phyloP scores from a whole-genome alignment of 2,113 vertebrate genomes.

The Phylloscopus trochilus region DNA sequence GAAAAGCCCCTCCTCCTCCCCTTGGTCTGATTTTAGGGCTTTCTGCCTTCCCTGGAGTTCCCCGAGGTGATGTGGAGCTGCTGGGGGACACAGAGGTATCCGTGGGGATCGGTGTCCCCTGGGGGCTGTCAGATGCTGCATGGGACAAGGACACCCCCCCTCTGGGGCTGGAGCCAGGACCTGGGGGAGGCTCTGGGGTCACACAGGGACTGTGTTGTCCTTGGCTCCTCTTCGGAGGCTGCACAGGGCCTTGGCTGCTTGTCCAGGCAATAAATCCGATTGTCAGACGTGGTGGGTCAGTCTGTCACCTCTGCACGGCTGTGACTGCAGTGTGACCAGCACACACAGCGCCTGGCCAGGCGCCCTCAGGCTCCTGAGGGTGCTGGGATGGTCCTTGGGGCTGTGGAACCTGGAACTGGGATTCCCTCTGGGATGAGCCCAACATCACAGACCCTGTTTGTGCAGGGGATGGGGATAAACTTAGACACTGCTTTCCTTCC shows the following conservation, averaged over 20 bases:
- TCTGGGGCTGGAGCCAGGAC: not conserved
- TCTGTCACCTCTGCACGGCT: not conserved
- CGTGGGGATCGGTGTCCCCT: not conserved
- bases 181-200: not conserved
- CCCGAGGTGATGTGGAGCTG: not conserved
- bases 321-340: not conserved
- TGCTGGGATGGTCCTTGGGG: accelerated
- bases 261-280: not conserved
- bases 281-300: not conserved
- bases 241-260: not conserved
- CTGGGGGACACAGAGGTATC: not conserved
- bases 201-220: not conserved
- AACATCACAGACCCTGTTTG: accelerated
- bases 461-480: not conserved
- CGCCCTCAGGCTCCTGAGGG: accelerated
- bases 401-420: not conserved
- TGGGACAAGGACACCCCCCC: accelerated
- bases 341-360: accelerated
- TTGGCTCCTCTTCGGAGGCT: not conserved
- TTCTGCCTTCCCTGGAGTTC: not conserved
- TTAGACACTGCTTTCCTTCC: not conserved
- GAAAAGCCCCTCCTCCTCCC: not conserved
- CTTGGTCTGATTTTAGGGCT: not conserved
- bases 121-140: accelerated
- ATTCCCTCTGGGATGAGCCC: not conserved